Evolutionary conservation across 2,888 invertebrate species (phyloP).

Genomic region (Geotrupes spiniger): DNA sequence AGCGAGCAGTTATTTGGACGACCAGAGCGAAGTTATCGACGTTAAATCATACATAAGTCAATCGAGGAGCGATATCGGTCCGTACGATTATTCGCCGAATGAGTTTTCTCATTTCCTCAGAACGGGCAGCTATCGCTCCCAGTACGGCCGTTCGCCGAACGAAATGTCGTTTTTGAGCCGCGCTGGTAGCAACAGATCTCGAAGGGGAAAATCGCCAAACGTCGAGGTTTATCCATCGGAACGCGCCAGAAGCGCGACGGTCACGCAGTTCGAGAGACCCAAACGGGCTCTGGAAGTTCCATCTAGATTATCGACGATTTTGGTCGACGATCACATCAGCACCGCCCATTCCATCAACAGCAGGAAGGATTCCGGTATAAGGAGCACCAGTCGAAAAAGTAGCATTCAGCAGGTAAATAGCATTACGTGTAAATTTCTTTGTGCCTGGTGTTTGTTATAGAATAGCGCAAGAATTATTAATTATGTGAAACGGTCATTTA

Average conservation of each 20-base stretch:
- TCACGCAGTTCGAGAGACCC: constrained; percentile 47
- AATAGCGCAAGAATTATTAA: no score
- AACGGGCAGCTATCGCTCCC: constrained; percentile 69
- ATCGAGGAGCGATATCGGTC: constrained; percentile 66
- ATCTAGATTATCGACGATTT: constrained; percentile 39
- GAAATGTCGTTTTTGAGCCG: constrained; percentile 47
- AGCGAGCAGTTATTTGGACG: constrained; percentile 30
- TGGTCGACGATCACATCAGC: constrained; percentile 64
- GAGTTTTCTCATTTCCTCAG: constrained; percentile 62
- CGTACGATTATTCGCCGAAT: constrained; percentile 43
- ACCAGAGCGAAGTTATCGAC: constrained; percentile 61
- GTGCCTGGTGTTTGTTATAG: no score
- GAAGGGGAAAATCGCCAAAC: constrained; percentile 51
- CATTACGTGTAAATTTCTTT: constrained; percentile 2
- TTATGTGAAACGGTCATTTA: no score
- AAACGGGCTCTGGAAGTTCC: constrained; percentile 51
- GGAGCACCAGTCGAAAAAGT: constrained; percentile 79
- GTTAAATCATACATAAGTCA: constrained; percentile 72
- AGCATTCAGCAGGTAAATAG: constrained; percentile 73
- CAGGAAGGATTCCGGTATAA: constrained; percentile 84
- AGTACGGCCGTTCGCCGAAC: constrained; percentile 61
- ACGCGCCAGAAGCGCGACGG: constrained; percentile 37
- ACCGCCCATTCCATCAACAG: constrained; percentile 76
- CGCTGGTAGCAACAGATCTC: constrained; percentile 50
- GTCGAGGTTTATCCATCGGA: constrained; percentile 41